Percentiles rank a stretch among this genome's conserved stretches.
These are phyloP conservation scores for Podocnemis expansa DNA, from an alignment of 2,113 vertebrate genomes.

Conservation along the genomic window DNA sequence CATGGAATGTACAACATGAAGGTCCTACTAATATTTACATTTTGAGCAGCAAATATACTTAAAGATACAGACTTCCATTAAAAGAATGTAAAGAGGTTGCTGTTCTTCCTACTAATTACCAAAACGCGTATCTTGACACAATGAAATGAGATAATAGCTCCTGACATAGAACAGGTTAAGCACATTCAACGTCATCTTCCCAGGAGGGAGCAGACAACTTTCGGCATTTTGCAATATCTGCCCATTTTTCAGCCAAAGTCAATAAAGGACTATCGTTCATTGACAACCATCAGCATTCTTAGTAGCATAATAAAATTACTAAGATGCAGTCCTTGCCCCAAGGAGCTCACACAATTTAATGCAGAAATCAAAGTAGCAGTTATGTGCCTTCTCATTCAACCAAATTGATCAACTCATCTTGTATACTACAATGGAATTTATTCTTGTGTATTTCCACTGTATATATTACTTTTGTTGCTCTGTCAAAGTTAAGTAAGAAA, in stretches of 20 bases:
- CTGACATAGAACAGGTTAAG: not conserved
- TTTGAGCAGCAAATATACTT: not conserved
- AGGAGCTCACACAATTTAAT: not conserved
- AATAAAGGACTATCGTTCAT: not conserved
- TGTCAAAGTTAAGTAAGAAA: constrained; percentile 55
- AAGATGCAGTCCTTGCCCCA: not conserved
- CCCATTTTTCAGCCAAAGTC: not conserved
- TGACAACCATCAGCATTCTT: not conserved
- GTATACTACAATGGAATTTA: constrained; percentile 28
- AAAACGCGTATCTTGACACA: not conserved
- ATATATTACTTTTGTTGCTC: constrained; percentile 44
- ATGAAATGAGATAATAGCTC: not conserved
- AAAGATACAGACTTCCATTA: not conserved
- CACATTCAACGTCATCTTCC: not conserved
- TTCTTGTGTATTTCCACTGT: constrained; percentile 16
- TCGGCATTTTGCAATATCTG: not conserved
- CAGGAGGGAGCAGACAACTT: not conserved
- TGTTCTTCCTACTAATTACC: not conserved
- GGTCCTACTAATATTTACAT: not conserved
- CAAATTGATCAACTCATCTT: not conserved
- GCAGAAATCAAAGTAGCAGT: not conserved
- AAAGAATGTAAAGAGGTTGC: not conserved
- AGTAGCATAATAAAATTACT: not conserved
- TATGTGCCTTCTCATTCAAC: constrained; percentile 15
- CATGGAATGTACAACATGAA: not conserved